Evolutionary conservation across 2,888 invertebrate species (phyloP).

Genomic region (Zhuqinia jingwanae): DNA sequence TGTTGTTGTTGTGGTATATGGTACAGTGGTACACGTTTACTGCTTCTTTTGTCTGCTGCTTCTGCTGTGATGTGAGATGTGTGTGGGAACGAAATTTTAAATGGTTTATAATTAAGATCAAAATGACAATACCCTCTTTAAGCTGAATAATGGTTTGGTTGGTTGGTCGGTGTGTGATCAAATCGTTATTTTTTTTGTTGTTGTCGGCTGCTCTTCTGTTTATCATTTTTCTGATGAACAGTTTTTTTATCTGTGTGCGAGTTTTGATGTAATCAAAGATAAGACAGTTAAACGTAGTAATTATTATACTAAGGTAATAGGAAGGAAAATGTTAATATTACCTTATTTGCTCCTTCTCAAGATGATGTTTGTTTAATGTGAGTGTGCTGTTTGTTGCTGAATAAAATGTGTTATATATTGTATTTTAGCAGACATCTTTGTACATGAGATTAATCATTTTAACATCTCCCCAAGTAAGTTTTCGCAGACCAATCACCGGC

Average conservation of each 20-base stretch:
- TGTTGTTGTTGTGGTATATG: slow-evolving; percentile 6
- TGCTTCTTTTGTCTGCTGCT: neutral
- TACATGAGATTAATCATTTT: slow-evolving; percentile 74
- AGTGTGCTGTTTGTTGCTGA: too few relatives aligned
- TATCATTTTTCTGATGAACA: neutral
- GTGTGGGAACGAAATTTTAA: slow-evolving; percentile 56
- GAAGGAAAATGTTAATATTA: neutral
- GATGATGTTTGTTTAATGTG: neutral
- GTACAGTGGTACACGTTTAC: slow-evolving; percentile 9
- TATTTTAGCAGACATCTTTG: slow-evolving; percentile 55
- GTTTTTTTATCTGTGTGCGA: neutral
- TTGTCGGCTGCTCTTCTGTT: slow-evolving; percentile 35
- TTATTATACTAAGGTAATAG: neutral
- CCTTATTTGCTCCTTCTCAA: neutral
- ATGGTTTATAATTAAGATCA: slow-evolving; percentile 45
- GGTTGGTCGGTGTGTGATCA: neutral
- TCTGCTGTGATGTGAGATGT: neutral
- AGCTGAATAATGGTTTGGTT: neutral
- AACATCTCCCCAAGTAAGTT: slow-evolving; percentile 74
- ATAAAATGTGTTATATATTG: too few relatives aligned
- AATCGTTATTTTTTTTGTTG: slow-evolving; percentile 4
- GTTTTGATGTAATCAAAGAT: slow-evolving; percentile 11
- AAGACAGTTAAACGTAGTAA: slow-evolving; percentile 2
- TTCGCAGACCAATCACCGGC: slow-evolving; percentile 70
- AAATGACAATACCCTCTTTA: slow-evolving; percentile 32